phyloP scores from a whole-genome alignment of 2,797 vertebrate genomes.

The Oreochromis mossambicus region DNA sequence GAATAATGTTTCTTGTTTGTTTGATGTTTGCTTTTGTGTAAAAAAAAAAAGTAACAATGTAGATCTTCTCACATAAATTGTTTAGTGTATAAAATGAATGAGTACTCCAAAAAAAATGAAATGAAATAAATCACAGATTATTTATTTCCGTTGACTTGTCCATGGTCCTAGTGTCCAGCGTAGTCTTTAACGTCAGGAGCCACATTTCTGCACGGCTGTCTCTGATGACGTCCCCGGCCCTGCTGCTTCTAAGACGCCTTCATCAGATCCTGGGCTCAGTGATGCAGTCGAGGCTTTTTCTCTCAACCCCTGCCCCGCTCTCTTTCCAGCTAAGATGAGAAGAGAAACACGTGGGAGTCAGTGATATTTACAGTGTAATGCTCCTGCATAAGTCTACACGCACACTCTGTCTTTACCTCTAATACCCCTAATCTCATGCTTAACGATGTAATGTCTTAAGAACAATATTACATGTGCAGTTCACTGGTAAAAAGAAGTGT shows the following conservation, averaged over 20 bases:
- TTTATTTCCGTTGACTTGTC: neutral
- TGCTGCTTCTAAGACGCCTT: neutral
- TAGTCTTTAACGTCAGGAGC: conserved; percentile 67
- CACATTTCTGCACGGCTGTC: conserved; percentile 40
- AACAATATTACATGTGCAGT: neutral
- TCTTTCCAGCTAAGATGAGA: conserved; percentile 39
- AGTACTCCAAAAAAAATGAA: neutral
- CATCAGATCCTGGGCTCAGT: conserved; percentile 19
- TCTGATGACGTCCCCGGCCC: neutral
- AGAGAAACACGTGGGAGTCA: neutral
- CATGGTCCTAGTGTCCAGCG: conserved; percentile 17
- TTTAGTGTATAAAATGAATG: neutral
- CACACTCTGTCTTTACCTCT: neutral
- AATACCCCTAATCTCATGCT: conserved; percentile 4
- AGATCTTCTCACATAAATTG: neutral
- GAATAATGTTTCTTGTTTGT: neutral
- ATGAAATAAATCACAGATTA: neutral
- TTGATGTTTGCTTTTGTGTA: neutral
- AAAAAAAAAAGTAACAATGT: neutral
- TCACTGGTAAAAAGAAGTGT: neutral
- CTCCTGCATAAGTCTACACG: neutral
- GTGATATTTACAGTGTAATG: neutral
- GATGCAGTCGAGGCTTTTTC: neutral
- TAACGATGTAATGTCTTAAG: neutral
- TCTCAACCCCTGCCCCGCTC: neutral